These are phyloP conservation scores for Cataglyphis albicans DNA, from an alignment of 2,888 invertebrate genomes.

Conservation along the genomic window DNA sequence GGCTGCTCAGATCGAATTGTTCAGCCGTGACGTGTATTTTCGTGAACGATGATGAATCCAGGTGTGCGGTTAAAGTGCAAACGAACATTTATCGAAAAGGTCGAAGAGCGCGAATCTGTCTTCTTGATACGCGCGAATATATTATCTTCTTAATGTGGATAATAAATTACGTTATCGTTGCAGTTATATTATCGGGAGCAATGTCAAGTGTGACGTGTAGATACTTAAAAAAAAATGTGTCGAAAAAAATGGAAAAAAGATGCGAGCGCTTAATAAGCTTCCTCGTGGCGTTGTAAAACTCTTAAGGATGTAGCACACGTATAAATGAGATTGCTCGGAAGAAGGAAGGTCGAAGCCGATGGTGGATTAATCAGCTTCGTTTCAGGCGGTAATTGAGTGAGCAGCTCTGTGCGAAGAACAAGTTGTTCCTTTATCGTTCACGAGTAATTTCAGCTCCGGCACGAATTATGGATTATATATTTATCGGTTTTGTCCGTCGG, in stretches of 20 bases:
- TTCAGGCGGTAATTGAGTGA: background rate
- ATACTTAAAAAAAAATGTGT: background rate
- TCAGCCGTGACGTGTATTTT: slow-evolving; percentile 33
- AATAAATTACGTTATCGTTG: background rate
- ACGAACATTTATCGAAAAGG: background rate
- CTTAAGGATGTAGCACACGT: background rate
- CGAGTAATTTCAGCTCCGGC: slow-evolving; percentile 8
- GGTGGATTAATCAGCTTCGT: slow-evolving; percentile 32
- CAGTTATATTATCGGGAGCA: background rate
- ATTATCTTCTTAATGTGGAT: background rate
- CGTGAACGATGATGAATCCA: slow-evolving; percentile 13
- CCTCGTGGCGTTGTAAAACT: background rate
- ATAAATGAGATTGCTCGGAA: background rate
- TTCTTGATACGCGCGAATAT: background rate
- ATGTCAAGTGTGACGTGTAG: background rate
- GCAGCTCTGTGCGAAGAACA: background rate
- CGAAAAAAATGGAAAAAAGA: background rate
- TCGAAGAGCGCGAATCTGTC: slow-evolving; percentile 8
- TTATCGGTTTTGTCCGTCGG: background rate
- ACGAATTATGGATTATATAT: slow-evolving; percentile 7
- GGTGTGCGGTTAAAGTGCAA: slow-evolving; percentile 18
- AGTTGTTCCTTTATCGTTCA: slow-evolving; percentile 12
- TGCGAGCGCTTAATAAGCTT: background rate
- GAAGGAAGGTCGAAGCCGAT: background rate
- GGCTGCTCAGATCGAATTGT: slow-evolving; percentile 45